These are phyloP conservation scores for Xenopus petersii DNA, from an alignment of 2,797 vertebrate genomes.

Conservation along the genomic window DNA sequence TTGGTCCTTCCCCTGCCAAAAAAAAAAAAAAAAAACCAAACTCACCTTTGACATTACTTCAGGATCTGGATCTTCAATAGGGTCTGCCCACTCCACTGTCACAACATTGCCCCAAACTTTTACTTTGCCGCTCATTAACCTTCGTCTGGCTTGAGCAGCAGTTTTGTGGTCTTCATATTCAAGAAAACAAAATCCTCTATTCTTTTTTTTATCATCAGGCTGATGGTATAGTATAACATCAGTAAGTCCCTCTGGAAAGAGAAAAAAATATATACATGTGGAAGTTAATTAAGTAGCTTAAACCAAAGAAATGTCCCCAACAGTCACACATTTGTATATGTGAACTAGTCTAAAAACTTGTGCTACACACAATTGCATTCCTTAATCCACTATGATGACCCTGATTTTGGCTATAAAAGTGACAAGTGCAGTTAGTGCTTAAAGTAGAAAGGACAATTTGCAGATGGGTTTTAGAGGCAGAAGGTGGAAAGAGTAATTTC, in stretches of 20 bases:
- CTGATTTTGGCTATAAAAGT: too few species aligned
- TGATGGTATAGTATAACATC: conserved; percentile 96
- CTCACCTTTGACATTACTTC: conserved; percentile 97
- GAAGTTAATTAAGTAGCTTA: too few species aligned
- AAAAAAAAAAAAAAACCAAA: background rate
- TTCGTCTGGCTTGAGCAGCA: conserved; percentile 92
- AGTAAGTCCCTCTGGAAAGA: conserved; percentile 90
- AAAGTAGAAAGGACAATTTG: too few species aligned
- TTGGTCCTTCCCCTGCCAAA: too few species aligned
- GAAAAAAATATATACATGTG: background rate
- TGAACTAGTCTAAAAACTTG: too few species aligned
- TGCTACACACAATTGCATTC: too few species aligned
- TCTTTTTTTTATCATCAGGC: conserved; percentile 96
- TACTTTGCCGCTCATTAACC: conserved; percentile 96
- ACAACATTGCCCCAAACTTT: conserved; percentile 96
- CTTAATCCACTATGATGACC: too few species aligned
- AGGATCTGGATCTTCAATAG: conserved; percentile 95
- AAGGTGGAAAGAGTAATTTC: too few species aligned
- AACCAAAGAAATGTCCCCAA: too few species aligned
- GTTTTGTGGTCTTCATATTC: conserved; percentile 99
- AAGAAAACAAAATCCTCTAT: conserved; percentile 96
- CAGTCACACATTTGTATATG: too few species aligned
- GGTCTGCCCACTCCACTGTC: conserved; percentile 97
- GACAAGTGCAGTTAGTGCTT: too few species aligned
- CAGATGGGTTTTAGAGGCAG: too few species aligned